A percentile compares a stretch with the other conserved stretches of the same genome.
phyloP scores from a whole-genome alignment of 2,113 vertebrate genomes.

The Amphiprion percula region DNA sequence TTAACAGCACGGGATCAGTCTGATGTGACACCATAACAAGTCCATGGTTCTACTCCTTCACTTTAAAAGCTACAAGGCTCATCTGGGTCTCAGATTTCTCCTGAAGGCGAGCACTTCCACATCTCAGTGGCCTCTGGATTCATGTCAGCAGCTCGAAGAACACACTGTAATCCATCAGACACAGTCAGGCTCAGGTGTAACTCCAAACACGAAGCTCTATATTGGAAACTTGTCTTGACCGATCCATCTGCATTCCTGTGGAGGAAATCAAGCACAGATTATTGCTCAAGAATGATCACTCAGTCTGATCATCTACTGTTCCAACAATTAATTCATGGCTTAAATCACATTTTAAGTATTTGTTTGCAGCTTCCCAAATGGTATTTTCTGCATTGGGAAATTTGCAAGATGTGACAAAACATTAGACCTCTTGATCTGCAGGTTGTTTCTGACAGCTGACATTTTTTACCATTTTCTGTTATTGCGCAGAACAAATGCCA shows the following conservation, averaged over 20 bases:
- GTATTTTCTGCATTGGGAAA: too few species aligned
- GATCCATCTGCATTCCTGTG: slow-evolving; percentile 90
- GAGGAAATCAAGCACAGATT: slow-evolving; percentile 53
- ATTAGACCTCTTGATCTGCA: too few species aligned
- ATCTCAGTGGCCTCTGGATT: slow-evolving; percentile 83
- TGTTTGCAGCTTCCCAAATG: too few species aligned
- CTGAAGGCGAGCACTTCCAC: slow-evolving; percentile 83
- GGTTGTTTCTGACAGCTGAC: too few species aligned
- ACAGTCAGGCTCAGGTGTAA: slow-evolving; percentile 81
- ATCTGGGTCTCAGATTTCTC: slow-evolving; percentile 78
- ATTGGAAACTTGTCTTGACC: slow-evolving; percentile 83
- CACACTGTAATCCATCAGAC: slow-evolving; percentile 81
- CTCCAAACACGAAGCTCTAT: slow-evolving; percentile 84
- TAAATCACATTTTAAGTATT: background rate
- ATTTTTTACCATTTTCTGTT: background rate
- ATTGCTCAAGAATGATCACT: background rate
- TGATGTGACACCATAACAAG: slow-evolving; percentile 90
- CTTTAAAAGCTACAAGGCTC: slow-evolving; percentile 61
- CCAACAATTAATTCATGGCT: background rate
- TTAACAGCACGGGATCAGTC: slow-evolving; percentile 87
- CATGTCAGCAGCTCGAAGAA: slow-evolving; percentile 87
- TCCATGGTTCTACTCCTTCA: slow-evolving; percentile 82
- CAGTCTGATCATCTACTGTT: background rate
- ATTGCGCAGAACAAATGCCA: too few species aligned
- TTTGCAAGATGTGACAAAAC: too few species aligned